A percentile compares a stretch with the other conserved stretches of the same genome.
These are phyloP conservation scores for Cataglyphis hispanica DNA, from an alignment of 1,140 invertebrate genomes.

Conservation along the genomic window DNA sequence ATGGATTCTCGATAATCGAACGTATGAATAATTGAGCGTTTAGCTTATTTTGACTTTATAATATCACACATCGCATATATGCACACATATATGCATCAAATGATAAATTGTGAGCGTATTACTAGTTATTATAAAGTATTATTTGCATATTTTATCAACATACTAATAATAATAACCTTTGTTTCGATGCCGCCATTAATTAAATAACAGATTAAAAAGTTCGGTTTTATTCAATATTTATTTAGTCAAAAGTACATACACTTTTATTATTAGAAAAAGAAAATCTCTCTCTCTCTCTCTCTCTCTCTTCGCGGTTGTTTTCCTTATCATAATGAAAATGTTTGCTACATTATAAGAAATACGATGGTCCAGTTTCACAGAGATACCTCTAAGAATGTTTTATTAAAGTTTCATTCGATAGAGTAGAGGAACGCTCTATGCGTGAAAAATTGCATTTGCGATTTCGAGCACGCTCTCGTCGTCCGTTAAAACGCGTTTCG, in stretches of 20 bases:
- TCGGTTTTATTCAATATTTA: too few relatives aligned
- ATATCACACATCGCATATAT: conserved; percentile 20
- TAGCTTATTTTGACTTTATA: conserved; percentile 60
- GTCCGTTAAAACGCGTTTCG: conserved; percentile 20
- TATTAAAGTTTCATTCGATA: conserved; percentile 4
- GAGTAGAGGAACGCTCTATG: background rate
- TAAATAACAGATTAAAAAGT: background rate
- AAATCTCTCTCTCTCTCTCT: background rate
- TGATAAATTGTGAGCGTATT: conserved; percentile 31
- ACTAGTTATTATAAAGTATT: conserved; percentile 41
- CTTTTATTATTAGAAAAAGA: background rate
- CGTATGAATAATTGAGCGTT: conserved; percentile 54
- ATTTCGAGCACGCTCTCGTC: conserved; percentile 22
- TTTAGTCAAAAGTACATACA: background rate
- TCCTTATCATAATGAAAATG: background rate
- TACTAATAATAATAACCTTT: conserved; percentile 26
- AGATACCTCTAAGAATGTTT: background rate
- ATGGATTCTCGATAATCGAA: conserved; percentile 37
- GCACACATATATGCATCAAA: conserved; percentile 35
- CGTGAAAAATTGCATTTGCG: conserved; percentile 11
- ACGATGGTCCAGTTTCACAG: background rate
- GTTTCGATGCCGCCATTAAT: background rate
- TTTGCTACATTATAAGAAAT: conserved; percentile 9
- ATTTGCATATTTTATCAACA: background rate
- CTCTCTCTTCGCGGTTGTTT: background rate